Evolutionary conservation across 1,140 invertebrate genomes (phyloP).

Genomic region (Orchesella cincta): DNA sequence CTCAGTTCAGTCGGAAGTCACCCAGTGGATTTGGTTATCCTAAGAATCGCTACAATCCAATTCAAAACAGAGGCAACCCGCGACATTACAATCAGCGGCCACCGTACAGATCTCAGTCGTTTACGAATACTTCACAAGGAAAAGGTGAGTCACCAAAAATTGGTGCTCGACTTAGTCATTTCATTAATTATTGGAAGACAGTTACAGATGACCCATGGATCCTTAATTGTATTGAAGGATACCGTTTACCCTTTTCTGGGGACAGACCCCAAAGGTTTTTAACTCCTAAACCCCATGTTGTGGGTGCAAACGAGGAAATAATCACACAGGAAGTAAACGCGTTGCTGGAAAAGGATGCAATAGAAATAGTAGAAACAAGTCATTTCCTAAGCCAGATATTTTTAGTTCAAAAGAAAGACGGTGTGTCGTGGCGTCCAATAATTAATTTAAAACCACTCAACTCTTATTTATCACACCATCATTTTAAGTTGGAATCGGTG

Average conservation of each 20-base stretch:
- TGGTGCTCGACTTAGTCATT: not conserved
- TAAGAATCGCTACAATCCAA: not conserved
- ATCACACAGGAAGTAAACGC: not conserved
- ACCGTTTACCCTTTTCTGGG: not conserved
- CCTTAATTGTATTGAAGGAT: not conserved
- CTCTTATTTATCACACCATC: not conserved
- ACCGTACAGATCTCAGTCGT: not conserved
- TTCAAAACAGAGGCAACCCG: not conserved
- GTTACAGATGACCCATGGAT: not conserved
- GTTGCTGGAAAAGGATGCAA: slow-evolving; percentile 10
- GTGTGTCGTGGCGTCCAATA: slow-evolving; percentile 16
- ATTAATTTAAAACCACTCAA: slow-evolving; percentile 29
- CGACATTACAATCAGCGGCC: not conserved
- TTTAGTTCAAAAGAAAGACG: slow-evolving; percentile 10
- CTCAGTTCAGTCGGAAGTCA: too few relatives aligned
- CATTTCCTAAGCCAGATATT: slow-evolving; percentile 16
- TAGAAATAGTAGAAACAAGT: not conserved
- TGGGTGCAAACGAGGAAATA: not conserved
- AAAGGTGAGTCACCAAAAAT: not conserved
- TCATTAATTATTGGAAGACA: not conserved
- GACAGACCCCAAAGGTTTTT: not conserved
- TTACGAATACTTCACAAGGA: not conserved
- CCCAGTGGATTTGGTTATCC: too few relatives aligned
- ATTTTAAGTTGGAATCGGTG: slow-evolving; percentile 33
- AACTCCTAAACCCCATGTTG: not conserved